phyloP scores from a whole-genome alignment of 2,888 invertebrate species.

The Amiota communis region DNA sequence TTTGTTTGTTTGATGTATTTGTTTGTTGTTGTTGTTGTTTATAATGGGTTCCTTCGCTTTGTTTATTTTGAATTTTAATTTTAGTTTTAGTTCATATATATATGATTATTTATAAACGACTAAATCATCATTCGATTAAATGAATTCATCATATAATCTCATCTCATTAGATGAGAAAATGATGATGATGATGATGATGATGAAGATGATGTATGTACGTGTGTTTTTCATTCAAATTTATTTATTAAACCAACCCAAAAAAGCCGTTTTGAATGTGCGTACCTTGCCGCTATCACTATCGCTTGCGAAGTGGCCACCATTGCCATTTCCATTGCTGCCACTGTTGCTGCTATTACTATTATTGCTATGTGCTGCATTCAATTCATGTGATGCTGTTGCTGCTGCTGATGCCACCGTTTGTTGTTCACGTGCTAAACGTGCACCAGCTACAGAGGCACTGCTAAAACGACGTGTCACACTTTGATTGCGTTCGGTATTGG shows the following conservation, averaged over 20 bases:
- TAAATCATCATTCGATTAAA: constrained; percentile 39
- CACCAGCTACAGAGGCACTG: constrained; percentile 60
- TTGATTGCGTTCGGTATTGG: constrained; percentile 5
- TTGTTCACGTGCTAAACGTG: constrained; percentile 49
- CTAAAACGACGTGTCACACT: constrained; percentile 62
- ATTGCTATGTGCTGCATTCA: constrained; percentile 53
- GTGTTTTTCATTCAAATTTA: constrained; percentile 46
- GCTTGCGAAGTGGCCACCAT: constrained; percentile 40
- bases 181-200: constrained; percentile 44
- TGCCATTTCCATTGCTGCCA: constrained; percentile 35
- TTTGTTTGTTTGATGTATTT: constrained; percentile 41
- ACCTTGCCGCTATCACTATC: constrained; percentile 73
- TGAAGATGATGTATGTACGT: constrained; percentile 42
- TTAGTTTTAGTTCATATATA: constrained; percentile 7
- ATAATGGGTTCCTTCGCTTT: no score
- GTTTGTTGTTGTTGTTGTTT: background rate
- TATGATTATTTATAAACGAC: background rate
- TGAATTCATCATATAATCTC: background rate
- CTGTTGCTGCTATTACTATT: constrained; percentile 45
- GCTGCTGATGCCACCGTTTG: constrained; percentile 36
- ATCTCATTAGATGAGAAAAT: constrained; percentile 13
- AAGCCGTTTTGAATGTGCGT: constrained; percentile 73
- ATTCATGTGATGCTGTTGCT: constrained; percentile 45
- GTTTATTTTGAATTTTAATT: constrained; percentile 23
- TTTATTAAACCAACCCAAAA: constrained; percentile 74